Conservation (phyloP, 2,113 vertebrate species). For the Galemys pyrenaicus region DNA sequence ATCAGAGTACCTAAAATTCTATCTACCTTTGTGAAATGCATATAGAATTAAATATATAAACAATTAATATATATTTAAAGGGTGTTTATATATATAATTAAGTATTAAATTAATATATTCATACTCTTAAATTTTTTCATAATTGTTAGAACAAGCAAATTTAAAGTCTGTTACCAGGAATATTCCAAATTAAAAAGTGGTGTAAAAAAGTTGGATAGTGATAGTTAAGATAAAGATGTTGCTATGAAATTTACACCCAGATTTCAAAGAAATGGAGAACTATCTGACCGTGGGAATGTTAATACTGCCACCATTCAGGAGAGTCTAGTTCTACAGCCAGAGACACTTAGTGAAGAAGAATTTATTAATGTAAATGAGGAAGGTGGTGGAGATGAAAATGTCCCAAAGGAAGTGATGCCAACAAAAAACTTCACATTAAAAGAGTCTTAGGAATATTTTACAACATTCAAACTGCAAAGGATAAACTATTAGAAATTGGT, state of each 20-base stretch:
- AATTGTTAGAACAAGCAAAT: constrained; percentile 37
- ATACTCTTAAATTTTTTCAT: neutral
- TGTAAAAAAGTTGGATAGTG: neutral
- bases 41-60: constrained; percentile 9
- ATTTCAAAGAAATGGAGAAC: neutral
- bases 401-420: neutral
- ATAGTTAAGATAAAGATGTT: neutral
- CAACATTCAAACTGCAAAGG: neutral
- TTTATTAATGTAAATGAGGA: neutral
- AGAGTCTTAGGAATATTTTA: constrained; percentile 10
- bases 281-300: neutral
- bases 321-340: neutral
- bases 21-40: constrained; percentile 17
- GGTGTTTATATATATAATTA: constrained; percentile 19
- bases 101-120: constrained; percentile 41
- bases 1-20: neutral
- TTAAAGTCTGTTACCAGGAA: neutral
- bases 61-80: neutral
- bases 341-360: neutral
- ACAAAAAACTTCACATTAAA: neutral
- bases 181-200: constrained; percentile 36
- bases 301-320: neutral
- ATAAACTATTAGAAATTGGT: neutral
- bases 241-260: neutral
- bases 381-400: neutral